Percentiles rank a stretch among this genome's conserved stretches.
Evolutionary conservation across 2,113 vertebrate genomes (phyloP).

Genomic region (Dolichotis patagonum): DNA sequence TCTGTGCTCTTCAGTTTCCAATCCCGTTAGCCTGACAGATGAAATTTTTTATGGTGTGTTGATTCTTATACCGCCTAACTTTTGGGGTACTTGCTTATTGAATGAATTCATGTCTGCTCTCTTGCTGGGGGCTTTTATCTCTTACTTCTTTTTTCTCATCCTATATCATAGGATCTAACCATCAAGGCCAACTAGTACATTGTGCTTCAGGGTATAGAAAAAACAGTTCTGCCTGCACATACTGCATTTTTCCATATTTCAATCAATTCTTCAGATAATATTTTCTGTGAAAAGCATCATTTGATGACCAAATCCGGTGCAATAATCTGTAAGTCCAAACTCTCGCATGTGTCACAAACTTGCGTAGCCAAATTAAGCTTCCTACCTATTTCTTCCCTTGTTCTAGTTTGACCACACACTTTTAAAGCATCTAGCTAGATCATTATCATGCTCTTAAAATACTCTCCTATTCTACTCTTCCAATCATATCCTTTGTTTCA

Average conservation of each 20-base stretch:
- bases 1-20: background rate
- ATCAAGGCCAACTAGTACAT: background rate
- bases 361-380: slow-evolving; percentile 38
- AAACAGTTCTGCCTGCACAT: background rate
- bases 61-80: background rate
- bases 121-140: background rate
- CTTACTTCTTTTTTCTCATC: background rate
- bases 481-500: slow-evolving; percentile 73
- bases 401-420: slow-evolving; percentile 45
- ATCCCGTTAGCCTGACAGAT: background rate
- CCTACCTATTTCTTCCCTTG: background rate
- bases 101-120: background rate
- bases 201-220: background rate
- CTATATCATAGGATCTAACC: background rate
- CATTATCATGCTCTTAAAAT: slow-evolving; percentile 46
- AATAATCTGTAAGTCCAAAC: background rate
- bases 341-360: background rate
- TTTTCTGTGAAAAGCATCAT: slow-evolving; percentile 33
- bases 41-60: background rate
- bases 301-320: slow-evolving; percentile 7
- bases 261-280: background rate
- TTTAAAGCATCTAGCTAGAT: background rate
- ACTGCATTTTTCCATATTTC: background rate
- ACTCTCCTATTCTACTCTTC: slow-evolving; percentile 24
- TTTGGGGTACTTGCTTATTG: background rate